A percentile compares a stretch with the other conserved stretches of the same genome.
phyloP scores from a whole-genome alignment of 2,888 invertebrate species.

The Coenonympha arcania region DNA sequence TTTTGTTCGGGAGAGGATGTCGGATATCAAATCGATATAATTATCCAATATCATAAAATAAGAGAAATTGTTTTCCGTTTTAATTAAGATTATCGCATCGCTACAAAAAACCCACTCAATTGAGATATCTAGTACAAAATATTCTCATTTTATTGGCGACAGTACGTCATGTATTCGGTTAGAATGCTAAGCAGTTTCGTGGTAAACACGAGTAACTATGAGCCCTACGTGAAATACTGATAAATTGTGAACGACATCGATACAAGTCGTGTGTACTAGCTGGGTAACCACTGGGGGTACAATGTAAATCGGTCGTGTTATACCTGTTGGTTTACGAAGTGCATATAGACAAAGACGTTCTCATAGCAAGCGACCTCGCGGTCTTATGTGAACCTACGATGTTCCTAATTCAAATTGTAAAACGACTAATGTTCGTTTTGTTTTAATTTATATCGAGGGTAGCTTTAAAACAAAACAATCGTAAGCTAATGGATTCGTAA shows the following conservation, averaged over 20 bases:
- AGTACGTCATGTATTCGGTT: conserved; percentile 56
- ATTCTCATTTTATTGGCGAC: conserved; percentile 61
- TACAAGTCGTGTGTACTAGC: neutral
- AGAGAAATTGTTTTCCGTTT: too few relatives aligned
- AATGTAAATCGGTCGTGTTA: conserved; percentile 38
- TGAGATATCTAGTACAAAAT: conserved; percentile 50
- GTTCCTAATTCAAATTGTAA: conserved; percentile 53
- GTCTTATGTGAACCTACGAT: conserved; percentile 49
- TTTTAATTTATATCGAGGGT: conserved; percentile 25
- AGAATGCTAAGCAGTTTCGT: conserved; percentile 70
- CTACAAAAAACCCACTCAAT: neutral
- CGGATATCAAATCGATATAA: too few relatives aligned
- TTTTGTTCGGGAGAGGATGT: too few relatives aligned
- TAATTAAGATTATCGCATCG: neutral
- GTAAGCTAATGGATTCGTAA: conserved; percentile 27
- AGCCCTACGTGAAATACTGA: conserved; percentile 28
- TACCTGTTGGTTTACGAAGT: conserved; percentile 41
- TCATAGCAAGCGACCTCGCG: conserved; percentile 56
- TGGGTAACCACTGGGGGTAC: conserved; percentile 9
- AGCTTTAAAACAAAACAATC: neutral
- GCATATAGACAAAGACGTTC: conserved; percentile 60
- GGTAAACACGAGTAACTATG: conserved; percentile 48
- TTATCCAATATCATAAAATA: too few relatives aligned
- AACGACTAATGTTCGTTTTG: conserved; percentile 32
- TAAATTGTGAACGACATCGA: conserved; percentile 24